Evolutionary conservation across 2,113 vertebrate genomes (phyloP).

Genomic region (Antigone vipio): DNA sequence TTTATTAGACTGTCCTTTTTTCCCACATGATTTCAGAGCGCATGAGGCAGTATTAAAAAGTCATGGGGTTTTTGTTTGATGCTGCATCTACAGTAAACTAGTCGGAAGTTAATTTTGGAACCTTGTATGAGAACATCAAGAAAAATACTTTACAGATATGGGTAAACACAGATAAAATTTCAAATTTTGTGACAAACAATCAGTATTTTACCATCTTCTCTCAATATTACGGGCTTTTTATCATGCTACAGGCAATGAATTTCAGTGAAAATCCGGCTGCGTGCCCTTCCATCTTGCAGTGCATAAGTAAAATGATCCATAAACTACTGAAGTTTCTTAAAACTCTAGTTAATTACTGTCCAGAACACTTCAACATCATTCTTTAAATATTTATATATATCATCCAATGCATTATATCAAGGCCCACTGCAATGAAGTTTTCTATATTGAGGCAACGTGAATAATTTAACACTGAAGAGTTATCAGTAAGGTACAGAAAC

Average conservation of each 20-base stretch:
- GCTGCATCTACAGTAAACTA: background rate
- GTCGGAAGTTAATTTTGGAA: background rate
- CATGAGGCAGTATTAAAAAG: background rate
- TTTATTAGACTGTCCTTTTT: background rate
- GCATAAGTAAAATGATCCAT: background rate
- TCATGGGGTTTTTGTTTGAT: background rate
- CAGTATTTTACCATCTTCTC: background rate
- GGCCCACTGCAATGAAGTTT: background rate
- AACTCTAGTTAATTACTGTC: background rate
- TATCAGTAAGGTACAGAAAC: background rate
- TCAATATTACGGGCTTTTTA: background rate
- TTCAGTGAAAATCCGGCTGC: background rate
- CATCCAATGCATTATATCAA: background rate
- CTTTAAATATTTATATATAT: background rate
- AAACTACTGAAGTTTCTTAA: background rate
- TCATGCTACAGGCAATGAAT: background rate
- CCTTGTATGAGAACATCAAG: background rate
- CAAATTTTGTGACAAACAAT: background rate
- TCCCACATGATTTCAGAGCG: background rate
- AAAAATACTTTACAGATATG: background rate
- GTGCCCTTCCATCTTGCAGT: background rate
- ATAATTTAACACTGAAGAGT: background rate
- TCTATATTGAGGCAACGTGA: background rate
- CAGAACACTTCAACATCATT: background rate
- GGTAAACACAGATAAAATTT: background rate